Evolutionary conservation across 2,797 vertebrate genomes (phyloP), one percentile per base, ranked within the genome.

Genomic region (Limnodromus scolopaceus): DNA sequence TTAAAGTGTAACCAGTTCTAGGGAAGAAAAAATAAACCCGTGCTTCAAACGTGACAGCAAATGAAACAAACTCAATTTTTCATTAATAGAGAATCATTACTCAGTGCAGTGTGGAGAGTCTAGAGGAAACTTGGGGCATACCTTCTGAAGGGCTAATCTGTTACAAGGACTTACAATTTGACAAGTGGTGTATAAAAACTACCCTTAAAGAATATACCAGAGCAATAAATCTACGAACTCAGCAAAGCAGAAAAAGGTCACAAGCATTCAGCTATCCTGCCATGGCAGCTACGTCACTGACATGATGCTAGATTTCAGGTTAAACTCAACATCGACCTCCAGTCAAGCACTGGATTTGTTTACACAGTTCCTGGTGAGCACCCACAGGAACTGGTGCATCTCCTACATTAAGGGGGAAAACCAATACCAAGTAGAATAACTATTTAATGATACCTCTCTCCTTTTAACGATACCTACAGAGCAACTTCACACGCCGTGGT

Each of bases 61-160:
- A 91, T 77, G 84, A 86, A 96, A 95, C 65, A 68, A 93, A 87
- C 84, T 93, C 90, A 71, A 68, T 94, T 95, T 92, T 92, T 97
- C 92, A 95, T 97, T 95, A 93, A 80, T 18, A 80, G 54, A 69
- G 75, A 65, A 81, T 82, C 95, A 94, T 92, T 74, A 94, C 63
- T 96, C 95, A 91, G 84, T 25, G 84, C 2, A 15, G 30, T 11
- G 41, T 10, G 38, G 23, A 34, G 80, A 92, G 83, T 72, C 54
- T 17, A 17, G 24, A 65, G 89, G 77, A 97, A 96, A 87, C 84
- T 82, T 57, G 76, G 71, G 92, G 23, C 90, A 57, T 46, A 76
- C 65, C 75, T 93, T 80, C 70, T 68, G 90, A 91, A 66, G 65
- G 68, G 61, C 81, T 95, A 51, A 95, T 96, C 75, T 87, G 57